phyloP scores from a whole-genome alignment of 2,888 invertebrate species.

The Trachelus troglodyta region DNA sequence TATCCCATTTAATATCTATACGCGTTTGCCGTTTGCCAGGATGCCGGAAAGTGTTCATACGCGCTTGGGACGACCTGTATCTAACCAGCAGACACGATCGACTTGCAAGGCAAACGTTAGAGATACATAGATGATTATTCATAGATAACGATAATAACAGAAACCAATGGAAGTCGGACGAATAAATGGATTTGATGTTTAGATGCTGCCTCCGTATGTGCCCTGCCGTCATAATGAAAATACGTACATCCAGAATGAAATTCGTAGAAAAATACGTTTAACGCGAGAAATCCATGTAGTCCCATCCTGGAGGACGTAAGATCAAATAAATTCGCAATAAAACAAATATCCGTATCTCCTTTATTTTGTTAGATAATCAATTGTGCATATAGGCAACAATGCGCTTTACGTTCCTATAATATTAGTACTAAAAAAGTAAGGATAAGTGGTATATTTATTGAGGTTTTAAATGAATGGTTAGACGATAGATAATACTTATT shows the following conservation, averaged over 20 bases:
- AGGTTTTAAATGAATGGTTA: background rate
- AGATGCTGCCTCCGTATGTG: conserved; percentile 50
- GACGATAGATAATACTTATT: conserved; percentile 7
- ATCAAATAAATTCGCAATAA: conserved; percentile 46
- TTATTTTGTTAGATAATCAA: background rate
- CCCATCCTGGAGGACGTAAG: conserved; percentile 35
- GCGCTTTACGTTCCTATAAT: background rate
- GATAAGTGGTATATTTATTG: background rate
- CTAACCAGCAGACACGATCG: background rate
- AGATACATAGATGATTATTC: conserved; percentile 9
- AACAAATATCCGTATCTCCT: conserved; percentile 26
- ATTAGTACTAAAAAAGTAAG: background rate
- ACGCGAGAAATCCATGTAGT: conserved; percentile 33
- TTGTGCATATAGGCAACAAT: background rate
- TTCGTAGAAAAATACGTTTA: background rate
- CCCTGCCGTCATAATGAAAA: conserved; percentile 38
- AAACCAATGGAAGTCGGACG: conserved; percentile 38
- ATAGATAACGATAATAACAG: conserved; percentile 16
- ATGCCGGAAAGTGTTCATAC: conserved; percentile 45
- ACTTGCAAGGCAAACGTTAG: background rate
- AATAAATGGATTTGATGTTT: conserved; percentile 59
- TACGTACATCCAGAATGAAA: conserved; percentile 9
- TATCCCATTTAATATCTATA: background rate
- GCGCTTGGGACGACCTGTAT: conserved; percentile 21
- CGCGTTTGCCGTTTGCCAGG: conserved; percentile 19